Base-by-base conservation (phyloP, 2,113 vertebrate genomes). In the Colius striatus region DNA sequence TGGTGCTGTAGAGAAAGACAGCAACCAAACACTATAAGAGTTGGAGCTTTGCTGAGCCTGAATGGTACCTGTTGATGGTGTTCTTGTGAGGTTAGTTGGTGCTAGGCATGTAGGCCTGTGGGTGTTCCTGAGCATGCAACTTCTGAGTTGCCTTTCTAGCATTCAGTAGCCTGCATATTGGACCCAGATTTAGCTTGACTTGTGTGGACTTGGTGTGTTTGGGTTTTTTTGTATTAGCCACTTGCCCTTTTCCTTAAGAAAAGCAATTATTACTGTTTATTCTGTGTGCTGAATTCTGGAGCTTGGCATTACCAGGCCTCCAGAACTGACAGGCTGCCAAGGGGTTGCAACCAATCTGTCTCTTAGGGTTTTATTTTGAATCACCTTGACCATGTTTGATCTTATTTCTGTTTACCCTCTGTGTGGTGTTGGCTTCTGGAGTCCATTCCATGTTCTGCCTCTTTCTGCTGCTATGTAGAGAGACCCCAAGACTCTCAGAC, bases 371-470 rank as follows among this genome's bases (percentile, higher is more conserved):
- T 70, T 6, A 4, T 1, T 87, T 85, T 76, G 30, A 84, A 53
- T 66, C 41, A 57, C 0, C 1, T 0, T 27, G 29, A 60, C 21
- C 1, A 1, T 58, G 19, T 78, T 71, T 54, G 29, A 4, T 82
- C 26, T 3, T 71, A 13, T n/a, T 36, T 60, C n/a, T 51, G 8
- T 21, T 16, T 27, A 5, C 32, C 5, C 2, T 32, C 51, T 65
- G 26, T 65, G 26, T 45, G 26, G 11, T 34, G 23, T 2, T 76
- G 48, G 23, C 23, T 83, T 79, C 30, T 80, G 45, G 45, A 67
- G 11, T 38, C 18, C 4, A 3, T 21, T 62, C n/a, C 11, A 13
- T 1, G 1, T 38, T 32, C 51, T 43, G 30, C 17, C 32, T 75
- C 19, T 32, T 45, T 19, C 22, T 92, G 21, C 55, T 75, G 34